Evolutionary conservation across 2,888 invertebrate species (phyloP), one percentile per base, ranked within the genome.

Genomic region (Heterodera filipjevi): DNA sequence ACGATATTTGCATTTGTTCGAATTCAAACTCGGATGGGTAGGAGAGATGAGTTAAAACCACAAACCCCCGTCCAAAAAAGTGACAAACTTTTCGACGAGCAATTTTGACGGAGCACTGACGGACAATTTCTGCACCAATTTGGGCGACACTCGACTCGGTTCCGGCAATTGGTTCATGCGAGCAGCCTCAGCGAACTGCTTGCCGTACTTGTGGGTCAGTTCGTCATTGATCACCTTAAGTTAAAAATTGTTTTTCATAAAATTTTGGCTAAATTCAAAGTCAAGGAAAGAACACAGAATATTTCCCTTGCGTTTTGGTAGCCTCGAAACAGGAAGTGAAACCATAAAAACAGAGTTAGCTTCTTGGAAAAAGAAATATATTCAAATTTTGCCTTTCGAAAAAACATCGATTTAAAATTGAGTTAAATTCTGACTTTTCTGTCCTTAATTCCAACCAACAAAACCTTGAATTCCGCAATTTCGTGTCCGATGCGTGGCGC

Each of bases 71-170:
- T 5, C 49, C 16, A 53, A 85, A 53, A 5, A 22, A 22, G 22
- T 5, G 22, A 53, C 53, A 80, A 78, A 95, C 89, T 94, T 94
- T 90, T 99, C 99, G 12, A 99, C 94, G 30, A 99, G 92, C 77
- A 96, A 91, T 90, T 96, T 97, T 0, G 97, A 95, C 3, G 99
- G 99, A 49, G 96, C 95, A 86, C 96, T 95, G 14, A 96, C 93
- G 35, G 94, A 93, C 90, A 98, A 91, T 91, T 97, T 98, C 88
- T 95, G 95, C 90, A 94, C 94, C 66, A 99, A 90, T 66, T 86
- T 87, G 22, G 86, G 85, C 44, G 84, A 81, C 5, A 87, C 87
- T 74, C 85, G 84, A 10, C 86, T 87, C 22, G 88, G 88, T 64
- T 82, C 86, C 68, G 93, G 93, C 6, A 95, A 92, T 79, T 93